Evolutionary conservation across 1,140 invertebrate species (phyloP).

Genomic region (Atta texana): DNA sequence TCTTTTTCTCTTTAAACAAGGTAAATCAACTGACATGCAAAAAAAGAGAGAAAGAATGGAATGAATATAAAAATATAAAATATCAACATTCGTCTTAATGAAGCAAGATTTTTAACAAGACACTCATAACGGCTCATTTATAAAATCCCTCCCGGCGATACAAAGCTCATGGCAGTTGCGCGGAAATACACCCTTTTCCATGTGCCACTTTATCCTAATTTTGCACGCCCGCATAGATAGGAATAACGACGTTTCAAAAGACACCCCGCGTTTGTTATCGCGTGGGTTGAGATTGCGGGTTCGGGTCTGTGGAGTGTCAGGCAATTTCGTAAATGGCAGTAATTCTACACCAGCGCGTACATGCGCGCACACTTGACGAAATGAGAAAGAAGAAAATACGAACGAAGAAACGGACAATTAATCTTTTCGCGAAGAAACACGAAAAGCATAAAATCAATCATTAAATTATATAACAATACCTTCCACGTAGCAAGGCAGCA

Average conservation of each 20-base stretch:
- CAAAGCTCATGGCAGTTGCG: not conserved
- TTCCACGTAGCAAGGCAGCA: slow-evolving; percentile 90
- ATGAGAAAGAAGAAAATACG: not conserved
- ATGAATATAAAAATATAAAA: not conserved
- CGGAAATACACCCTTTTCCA: slow-evolving; percentile 17
- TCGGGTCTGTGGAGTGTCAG: not conserved
- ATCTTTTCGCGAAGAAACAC: slow-evolving; percentile 14
- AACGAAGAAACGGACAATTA: not conserved
- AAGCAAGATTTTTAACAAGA: slow-evolving; percentile 29
- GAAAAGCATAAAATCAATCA: slow-evolving; percentile 3
- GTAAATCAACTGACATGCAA: not conserved
- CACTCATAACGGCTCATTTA: slow-evolving; percentile 8
- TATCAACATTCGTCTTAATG: not conserved
- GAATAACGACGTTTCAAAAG: slow-evolving; percentile 43
- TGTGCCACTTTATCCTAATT: slow-evolving; percentile 51
- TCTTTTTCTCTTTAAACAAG: not conserved
- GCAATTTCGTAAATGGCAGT: slow-evolving; percentile 14
- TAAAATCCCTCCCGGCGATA: not conserved
- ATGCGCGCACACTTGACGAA: not conserved
- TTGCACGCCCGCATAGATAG: slow-evolving; percentile 34
- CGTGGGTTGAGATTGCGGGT: not conserved
- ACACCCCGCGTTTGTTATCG: slow-evolving; percentile 33
- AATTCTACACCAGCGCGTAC: not conserved
- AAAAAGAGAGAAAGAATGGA: not conserved
- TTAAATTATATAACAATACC: slow-evolving; percentile 75